phyloP scores from a whole-genome alignment of 1,140 invertebrate genomes.

The Drosophila virilis region DNA sequence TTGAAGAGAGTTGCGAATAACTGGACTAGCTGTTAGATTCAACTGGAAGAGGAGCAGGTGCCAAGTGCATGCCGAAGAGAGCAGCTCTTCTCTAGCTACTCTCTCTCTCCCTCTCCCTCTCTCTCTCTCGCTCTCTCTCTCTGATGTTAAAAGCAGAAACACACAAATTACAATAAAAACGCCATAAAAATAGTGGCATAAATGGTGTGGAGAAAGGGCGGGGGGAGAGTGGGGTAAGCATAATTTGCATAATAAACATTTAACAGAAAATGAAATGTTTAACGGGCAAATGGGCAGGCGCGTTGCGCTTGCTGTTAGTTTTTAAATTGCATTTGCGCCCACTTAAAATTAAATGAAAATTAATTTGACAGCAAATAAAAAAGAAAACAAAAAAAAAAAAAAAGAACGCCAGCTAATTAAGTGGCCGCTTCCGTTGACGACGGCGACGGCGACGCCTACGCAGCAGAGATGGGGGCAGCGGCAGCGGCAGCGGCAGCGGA shows the following conservation, averaged over 20 bases:
- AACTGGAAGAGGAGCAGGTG: too few relatives aligned
- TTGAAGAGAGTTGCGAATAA: too few relatives aligned
- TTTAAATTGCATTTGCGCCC: constrained; percentile 77
- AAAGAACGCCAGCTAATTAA: constrained; percentile 61
- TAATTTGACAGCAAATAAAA: constrained; percentile 67
- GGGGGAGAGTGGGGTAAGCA: not conserved
- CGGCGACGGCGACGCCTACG: constrained; percentile 27
- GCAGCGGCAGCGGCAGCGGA: constrained; percentile 50
- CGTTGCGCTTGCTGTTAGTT: constrained; percentile 71
- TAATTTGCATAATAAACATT: constrained; percentile 17
- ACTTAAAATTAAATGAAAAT: constrained; percentile 81
- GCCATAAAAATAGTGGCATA: constrained; percentile 15
- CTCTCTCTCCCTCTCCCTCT: too few relatives aligned
- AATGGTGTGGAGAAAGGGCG: constrained; percentile 38
- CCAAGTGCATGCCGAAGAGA: too few relatives aligned
- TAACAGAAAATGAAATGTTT: constrained; percentile 31
- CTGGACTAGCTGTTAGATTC: too few relatives aligned
- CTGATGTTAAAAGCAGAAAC: constrained; percentile 23
- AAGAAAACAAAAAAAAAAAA: constrained; percentile 21
- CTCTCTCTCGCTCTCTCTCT: too few relatives aligned
- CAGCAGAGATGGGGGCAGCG: constrained; percentile 40
- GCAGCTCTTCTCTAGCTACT: too few relatives aligned
- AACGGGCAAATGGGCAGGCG: constrained; percentile 23
- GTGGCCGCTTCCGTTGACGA: constrained; percentile 62
- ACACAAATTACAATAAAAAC: constrained; percentile 67